These are phyloP conservation scores for Oryzias curvinotus DNA, from an alignment of 2,113 vertebrate genomes.

Conservation along the genomic window DNA sequence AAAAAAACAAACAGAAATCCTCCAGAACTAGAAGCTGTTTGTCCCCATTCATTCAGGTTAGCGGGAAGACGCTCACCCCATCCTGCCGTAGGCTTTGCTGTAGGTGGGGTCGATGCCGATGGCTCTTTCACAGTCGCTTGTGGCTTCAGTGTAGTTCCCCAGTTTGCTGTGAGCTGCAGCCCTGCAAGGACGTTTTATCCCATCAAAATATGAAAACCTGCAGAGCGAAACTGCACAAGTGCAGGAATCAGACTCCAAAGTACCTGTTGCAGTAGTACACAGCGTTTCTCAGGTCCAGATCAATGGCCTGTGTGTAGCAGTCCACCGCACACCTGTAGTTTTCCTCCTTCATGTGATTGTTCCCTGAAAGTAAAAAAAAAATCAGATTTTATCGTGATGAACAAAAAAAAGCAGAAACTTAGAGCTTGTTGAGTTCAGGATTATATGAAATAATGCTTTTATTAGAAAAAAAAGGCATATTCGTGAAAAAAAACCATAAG, in stretches of 20 bases:
- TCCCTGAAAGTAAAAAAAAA: constrained; percentile 74
- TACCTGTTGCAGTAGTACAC: constrained; percentile 99
- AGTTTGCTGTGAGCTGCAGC: constrained; percentile 96
- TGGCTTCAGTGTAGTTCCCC: constrained; percentile 88
- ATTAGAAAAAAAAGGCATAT: too few species aligned
- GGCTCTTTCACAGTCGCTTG: constrained; percentile 91
- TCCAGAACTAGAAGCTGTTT: not conserved
- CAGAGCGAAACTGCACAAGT: not conserved
- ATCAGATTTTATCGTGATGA: not conserved
- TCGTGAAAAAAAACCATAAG: too few species aligned
- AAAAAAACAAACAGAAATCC: not conserved
- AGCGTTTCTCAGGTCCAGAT: constrained; percentile 92
- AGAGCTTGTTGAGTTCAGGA: not conserved
- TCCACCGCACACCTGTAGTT: constrained; percentile 91
- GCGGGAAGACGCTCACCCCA: constrained; percentile 85
- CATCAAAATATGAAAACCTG: not conserved
- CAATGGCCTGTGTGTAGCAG: constrained; percentile 91
- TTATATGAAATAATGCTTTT: too few species aligned
- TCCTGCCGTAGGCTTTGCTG: constrained; percentile 97
- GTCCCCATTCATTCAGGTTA: too few species aligned
- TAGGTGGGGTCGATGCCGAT: constrained; percentile 93
- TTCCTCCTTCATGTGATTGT: constrained; percentile 98
- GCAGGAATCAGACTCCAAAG: not conserved
- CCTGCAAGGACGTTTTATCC: constrained; percentile 66
- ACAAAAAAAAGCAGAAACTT: not conserved